Percentiles rank a stretch among this genome's conserved stretches.
These are phyloP conservation scores for Brachypalpus laphriformis DNA, from an alignment of 2,888 invertebrate species.

Conservation along the genomic window DNA sequence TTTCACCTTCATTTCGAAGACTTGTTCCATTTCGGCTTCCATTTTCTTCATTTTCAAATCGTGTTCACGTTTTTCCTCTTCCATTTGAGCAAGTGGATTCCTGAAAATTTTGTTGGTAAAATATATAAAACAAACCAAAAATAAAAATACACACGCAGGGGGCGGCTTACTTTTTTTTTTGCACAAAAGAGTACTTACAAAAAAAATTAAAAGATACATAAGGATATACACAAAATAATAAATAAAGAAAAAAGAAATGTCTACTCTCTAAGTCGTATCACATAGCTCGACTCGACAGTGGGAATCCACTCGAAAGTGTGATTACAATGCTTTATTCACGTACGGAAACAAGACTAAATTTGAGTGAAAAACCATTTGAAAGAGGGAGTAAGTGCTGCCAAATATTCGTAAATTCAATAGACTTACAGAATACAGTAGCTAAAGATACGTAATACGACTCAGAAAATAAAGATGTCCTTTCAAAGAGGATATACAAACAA, in stretches of 20 bases:
- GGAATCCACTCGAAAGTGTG: no score
- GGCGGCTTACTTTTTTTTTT: background rate
- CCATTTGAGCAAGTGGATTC: constrained; percentile 99
- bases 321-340: no score
- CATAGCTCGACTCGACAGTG: background rate
- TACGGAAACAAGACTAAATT: no score
- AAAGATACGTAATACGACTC: background rate
- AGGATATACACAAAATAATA: constrained; percentile 1
- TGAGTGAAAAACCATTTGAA: no score
- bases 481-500: background rate
- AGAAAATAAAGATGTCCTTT: background rate
- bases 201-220: background rate
- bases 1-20: constrained; percentile 98
- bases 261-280: background rate
- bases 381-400: no score
- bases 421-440: no score
- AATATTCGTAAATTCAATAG: no score
- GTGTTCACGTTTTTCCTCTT: constrained; percentile 98
- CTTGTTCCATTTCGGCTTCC: constrained; percentile 99
- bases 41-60: constrained; percentile 98
- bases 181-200: constrained; percentile 32
- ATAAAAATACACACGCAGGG: constrained; percentile 40
- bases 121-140: constrained; percentile 38
- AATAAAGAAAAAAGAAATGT: background rate
- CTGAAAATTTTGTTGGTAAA: constrained; percentile 83